Conservation (phyloP, 2,888 invertebrate species). For the Rotaria sp. region DNA sequence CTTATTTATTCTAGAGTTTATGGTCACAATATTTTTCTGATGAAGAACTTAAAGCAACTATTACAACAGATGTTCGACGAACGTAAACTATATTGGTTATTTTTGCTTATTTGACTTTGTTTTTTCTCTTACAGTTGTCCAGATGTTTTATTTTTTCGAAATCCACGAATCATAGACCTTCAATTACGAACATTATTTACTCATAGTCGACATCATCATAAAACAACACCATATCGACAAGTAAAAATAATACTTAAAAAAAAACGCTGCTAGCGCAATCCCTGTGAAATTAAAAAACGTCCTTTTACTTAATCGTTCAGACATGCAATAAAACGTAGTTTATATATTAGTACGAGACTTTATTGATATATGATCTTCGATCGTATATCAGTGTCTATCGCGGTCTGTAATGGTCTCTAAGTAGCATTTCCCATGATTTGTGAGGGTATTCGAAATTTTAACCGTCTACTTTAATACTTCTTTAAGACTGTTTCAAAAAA, state of each 20-base stretch:
- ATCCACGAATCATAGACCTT: not conserved
- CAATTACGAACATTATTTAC: slow-evolving; percentile 3
- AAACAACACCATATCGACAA: not conserved
- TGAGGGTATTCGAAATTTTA: too few relatives aligned
- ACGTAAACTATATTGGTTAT: not conserved
- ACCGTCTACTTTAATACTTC: too few relatives aligned
- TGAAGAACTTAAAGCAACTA: not conserved
- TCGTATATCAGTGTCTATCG: too few relatives aligned
- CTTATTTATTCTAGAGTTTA: not conserved
- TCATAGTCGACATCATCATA: slow-evolving; percentile 19
- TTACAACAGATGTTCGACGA: slow-evolving; percentile 7
- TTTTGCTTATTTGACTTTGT: not conserved
- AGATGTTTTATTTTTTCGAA: not conserved
- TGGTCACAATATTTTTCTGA: slow-evolving; percentile 20
- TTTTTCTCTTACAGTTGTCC: not conserved
- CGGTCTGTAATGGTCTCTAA: too few relatives aligned
- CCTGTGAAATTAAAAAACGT: too few relatives aligned
- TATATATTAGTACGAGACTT: too few relatives aligned
- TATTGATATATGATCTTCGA: too few relatives aligned
- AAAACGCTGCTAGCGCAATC: too few relatives aligned
- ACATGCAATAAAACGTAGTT: too few relatives aligned
- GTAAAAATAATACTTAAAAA: not conserved
- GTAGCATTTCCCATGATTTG: too few relatives aligned
- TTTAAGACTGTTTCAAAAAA: too few relatives aligned
- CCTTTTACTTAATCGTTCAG: too few relatives aligned